These are phyloP conservation scores for Petrocephalus sullivani DNA, from an alignment of 2,797 vertebrate species.

Conservation along the genomic window DNA sequence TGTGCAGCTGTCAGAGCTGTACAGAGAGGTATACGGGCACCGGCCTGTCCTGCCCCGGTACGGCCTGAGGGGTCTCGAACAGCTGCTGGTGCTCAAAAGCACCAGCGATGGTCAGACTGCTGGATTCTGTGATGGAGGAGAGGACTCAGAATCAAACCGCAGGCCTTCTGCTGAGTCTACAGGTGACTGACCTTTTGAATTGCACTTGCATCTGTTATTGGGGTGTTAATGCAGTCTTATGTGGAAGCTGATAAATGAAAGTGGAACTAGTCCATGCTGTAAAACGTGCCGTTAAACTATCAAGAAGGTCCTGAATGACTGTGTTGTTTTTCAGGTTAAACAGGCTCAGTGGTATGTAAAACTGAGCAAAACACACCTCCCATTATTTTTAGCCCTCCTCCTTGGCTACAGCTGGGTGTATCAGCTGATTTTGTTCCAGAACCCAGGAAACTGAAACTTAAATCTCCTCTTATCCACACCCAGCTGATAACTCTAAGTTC, in stretches of 20 bases:
- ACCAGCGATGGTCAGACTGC: background rate
- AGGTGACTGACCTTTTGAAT: background rate
- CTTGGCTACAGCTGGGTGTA: background rate
- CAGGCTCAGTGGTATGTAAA: background rate
- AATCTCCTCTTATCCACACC: background rate
- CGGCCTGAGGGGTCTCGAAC: constrained; percentile 27
- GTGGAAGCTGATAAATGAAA: background rate
- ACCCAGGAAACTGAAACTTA: constrained; percentile 53
- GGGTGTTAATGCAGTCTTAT: background rate
- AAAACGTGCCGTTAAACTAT: background rate
- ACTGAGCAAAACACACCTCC: background rate
- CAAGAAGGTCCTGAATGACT: background rate
- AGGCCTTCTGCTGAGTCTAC: background rate
- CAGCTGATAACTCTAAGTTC: constrained; percentile 9
- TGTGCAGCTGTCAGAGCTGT: constrained; percentile 32
- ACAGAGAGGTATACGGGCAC: constrained; percentile 29
- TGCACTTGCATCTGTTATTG: too few relatives aligned
- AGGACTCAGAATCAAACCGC: background rate
- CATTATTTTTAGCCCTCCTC: background rate
- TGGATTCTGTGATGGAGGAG: background rate
- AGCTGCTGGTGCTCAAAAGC: constrained; percentile 27
- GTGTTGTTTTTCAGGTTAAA: background rate
- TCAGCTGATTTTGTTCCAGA: constrained; percentile 22
- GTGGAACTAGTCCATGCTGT: background rate
- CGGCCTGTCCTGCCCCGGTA: constrained; percentile 22